Base-by-base conservation (phyloP, 1,140 invertebrate species). In the Temnothorax longispinosus region DNA sequence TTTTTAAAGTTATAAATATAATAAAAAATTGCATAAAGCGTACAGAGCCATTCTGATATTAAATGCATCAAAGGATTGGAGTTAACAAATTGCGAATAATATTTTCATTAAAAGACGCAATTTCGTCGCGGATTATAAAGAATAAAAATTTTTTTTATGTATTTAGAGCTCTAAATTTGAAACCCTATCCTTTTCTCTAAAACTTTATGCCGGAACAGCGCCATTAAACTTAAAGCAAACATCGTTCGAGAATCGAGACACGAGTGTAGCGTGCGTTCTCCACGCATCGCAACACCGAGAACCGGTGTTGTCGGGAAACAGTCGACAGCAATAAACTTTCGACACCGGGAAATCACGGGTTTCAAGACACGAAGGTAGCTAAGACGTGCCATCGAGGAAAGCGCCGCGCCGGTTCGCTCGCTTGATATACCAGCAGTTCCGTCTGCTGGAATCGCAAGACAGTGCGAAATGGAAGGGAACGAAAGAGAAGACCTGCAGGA, bases 341-440 rank as follows among this genome's bases (percentile, higher is more conserved):
- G 62, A 65, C 60, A 56, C 18, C 27, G 75, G 64, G 76, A 81
- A 86, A 86, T 81, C 64, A 85, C 21, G 15, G 58, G 47, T 62
- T 78, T 76, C 82, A 64, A 44, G 32, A 74, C 52, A 41, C 27
- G 7, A 27, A 72, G 52, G 65, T 72, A 58, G 78, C n/a, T 56
- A 10, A 15, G 41, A 60, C 21, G 18, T 38, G 47, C 50, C 38
- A 27, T 41, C 18, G 71, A 84, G 84, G 75, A 85, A 89, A 90
- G 62, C 62, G 18, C 38, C 58, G 62, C 62, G 18, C 38, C 58
- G 44, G 32, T 18, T 65, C 27, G 35, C 52, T 11, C 65, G 58
- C 80, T 89, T 82, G 87, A 91, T 87, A 64, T 74, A 87, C 54
- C 54, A 56, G 44, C 84, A 85, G 78, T 91, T 91, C 86, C 86